Percentiles rank a stretch among this genome's conserved stretches.
These are phyloP conservation scores for Fulica atra DNA, from an alignment of 2,113 vertebrate species.

Conservation along the genomic window DNA sequence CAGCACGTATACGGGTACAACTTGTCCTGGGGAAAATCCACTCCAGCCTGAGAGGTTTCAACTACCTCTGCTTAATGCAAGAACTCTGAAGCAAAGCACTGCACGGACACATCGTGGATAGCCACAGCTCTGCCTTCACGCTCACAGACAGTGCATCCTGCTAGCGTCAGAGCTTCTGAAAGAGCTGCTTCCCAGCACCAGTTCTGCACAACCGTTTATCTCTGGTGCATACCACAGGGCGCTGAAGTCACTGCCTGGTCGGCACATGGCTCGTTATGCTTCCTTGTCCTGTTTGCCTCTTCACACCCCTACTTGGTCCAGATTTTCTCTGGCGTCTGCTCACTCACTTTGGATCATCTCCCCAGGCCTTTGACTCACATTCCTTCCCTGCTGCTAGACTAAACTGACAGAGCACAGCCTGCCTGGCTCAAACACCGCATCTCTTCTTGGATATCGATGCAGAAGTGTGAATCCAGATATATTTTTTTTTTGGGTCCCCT, in stretches of 20 bases:
- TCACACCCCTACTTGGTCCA: not conserved
- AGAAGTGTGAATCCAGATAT: not conserved
- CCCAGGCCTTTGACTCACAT: not conserved
- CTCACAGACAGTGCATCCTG: not conserved
- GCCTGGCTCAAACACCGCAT: not conserved
- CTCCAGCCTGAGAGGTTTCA: not conserved
- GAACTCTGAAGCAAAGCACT: not conserved
- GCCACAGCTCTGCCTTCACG: not conserved
- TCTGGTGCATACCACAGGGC: fast-evolving
- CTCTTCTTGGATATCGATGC: fast-evolving
- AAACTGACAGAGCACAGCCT: not conserved
- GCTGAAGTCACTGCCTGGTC: not conserved
- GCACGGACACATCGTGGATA: not conserved
- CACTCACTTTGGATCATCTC: not conserved
- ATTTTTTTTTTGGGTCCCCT: not conserved
- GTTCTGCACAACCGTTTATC: not conserved
- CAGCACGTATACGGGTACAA: not conserved
- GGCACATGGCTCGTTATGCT: not conserved
- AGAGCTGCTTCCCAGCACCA: not conserved
- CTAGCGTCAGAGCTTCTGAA: not conserved
- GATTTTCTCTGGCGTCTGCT: not conserved
- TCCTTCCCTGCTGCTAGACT: not conserved
- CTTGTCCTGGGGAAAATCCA: not conserved
- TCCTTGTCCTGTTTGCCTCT: not conserved
- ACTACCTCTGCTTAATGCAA: not conserved